A percentile compares a stretch with the other conserved stretches of the same genome.
phyloP scores from a whole-genome alignment of 2,888 invertebrate species.

The Amorpha juglandis region DNA sequence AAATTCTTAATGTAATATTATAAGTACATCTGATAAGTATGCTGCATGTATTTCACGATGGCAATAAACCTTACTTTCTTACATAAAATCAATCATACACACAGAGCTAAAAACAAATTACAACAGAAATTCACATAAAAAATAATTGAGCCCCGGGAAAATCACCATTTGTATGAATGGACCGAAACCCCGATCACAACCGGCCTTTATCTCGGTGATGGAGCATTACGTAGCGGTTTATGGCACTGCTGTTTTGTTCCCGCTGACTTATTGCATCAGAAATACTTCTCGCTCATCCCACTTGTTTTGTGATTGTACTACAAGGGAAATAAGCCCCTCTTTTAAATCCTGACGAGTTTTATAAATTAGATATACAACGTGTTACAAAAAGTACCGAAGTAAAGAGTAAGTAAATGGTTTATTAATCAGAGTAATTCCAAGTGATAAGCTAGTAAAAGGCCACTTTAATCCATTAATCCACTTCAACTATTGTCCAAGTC shows the following conservation, averaged over 20 bases:
- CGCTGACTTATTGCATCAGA: conserved; percentile 40
- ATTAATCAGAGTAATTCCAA: conserved; percentile 8
- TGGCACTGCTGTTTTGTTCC: conserved; percentile 39
- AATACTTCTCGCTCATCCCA: conserved; percentile 30
- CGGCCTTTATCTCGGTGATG: conserved; percentile 38
- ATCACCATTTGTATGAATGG: not conserved
- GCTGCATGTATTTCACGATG: too few relatives aligned
- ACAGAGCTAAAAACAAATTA: too few relatives aligned
- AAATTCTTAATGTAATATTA: too few relatives aligned
- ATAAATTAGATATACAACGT: not conserved
- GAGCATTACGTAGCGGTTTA: conserved; percentile 36
- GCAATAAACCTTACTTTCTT: too few relatives aligned
- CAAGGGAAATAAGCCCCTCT: conserved; percentile 14
- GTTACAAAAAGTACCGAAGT: not conserved
- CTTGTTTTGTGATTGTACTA: conserved; percentile 19
- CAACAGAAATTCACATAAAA: not conserved
- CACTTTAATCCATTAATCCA: conserved; percentile 1
- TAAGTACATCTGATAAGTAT: too few relatives aligned
- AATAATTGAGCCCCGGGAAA: not conserved
- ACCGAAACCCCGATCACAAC: conserved; percentile 24
- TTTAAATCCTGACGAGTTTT: conserved; percentile 8
- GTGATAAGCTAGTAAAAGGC: too few relatives aligned
- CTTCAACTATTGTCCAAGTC: conserved; percentile 9
- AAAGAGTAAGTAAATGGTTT: too few relatives aligned
- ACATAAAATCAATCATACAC: too few relatives aligned